Evolutionary conservation across 2,888 invertebrate genomes (phyloP).

Genomic region (Patella depressa): DNA sequence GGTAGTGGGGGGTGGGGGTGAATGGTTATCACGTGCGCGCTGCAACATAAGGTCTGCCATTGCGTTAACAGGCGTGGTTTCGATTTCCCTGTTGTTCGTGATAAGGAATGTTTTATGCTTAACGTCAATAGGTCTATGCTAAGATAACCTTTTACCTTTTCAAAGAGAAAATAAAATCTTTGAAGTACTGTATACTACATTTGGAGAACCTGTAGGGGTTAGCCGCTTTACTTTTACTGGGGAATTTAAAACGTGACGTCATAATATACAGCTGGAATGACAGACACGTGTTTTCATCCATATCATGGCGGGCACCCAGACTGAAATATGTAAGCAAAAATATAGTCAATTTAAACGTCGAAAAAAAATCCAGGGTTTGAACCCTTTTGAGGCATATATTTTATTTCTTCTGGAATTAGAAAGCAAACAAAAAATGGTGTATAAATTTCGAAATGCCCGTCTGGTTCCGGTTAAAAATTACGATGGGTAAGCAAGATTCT

Average conservation of each 20-base stretch:
- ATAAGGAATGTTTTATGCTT: no score
- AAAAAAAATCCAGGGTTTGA: neutral
- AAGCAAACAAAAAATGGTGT: no score
- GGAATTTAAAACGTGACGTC: conserved; percentile 44
- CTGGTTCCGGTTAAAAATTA: neutral
- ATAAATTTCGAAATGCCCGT: neutral
- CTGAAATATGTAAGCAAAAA: conserved; percentile 22
- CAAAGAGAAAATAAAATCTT: conserved; percentile 36
- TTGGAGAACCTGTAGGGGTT: conserved; percentile 44
- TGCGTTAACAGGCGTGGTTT: no score
- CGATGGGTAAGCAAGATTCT: neutral
- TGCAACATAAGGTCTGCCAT: no score
- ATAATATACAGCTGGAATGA: conserved; percentile 42
- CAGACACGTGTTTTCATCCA: conserved; percentile 44
- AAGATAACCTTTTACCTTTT: conserved; percentile 28
- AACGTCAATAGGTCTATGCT: no score
- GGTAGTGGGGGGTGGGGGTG: no score
- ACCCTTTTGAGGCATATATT: no score
- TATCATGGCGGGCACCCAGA: conserved; percentile 42
- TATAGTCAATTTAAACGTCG: neutral
- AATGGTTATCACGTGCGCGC: no score
- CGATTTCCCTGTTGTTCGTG: no score
- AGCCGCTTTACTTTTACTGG: conserved; percentile 32
- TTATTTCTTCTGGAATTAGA: no score
- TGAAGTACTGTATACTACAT: conserved; percentile 40